A percentile compares a stretch with the other conserved stretches of the same genome.
These are phyloP conservation scores for Nemurella pictetii DNA, from an alignment of 2,888 invertebrate species.

Conservation along the genomic window DNA sequence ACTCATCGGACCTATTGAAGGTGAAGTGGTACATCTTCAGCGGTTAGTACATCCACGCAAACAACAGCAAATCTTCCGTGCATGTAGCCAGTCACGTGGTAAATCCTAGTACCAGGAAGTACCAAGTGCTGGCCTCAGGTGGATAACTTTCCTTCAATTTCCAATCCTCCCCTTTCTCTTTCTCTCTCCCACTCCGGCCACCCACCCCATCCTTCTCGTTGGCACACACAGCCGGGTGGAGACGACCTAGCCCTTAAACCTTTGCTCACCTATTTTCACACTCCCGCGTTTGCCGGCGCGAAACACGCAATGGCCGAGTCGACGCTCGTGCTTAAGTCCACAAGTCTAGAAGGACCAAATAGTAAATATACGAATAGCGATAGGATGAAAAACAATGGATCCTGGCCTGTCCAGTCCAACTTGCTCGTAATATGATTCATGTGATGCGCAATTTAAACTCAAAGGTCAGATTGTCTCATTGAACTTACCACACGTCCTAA, in stretches of 20 bases:
- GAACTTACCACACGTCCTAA: too few relatives aligned
- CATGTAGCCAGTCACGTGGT: slow-evolving; percentile 6
- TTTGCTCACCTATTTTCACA: slow-evolving; percentile 28
- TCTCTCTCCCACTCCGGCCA: background rate
- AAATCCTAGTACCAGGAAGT: slow-evolving; percentile 8
- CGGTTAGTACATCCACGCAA: background rate
- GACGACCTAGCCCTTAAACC: background rate
- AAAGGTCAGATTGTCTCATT: too few relatives aligned
- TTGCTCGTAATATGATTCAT: too few relatives aligned
- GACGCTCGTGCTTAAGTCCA: too few relatives aligned
- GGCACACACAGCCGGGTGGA: background rate
- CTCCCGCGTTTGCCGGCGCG: too few relatives aligned
- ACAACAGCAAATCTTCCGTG: background rate
- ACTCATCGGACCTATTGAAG: background rate
- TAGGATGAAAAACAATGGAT: too few relatives aligned
- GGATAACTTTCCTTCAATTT: background rate
- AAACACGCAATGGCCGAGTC: too few relatives aligned
- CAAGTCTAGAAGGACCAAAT: too few relatives aligned
- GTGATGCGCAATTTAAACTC: too few relatives aligned
- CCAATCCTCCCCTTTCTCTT: background rate
- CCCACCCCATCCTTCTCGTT: background rate
- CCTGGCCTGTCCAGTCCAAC: too few relatives aligned
- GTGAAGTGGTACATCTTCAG: background rate
- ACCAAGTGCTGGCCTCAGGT: background rate
- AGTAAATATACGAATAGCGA: too few relatives aligned